A percentile compares a stretch with the other conserved stretches of the same genome.
These are phyloP conservation scores for Toxotes jaculatrix DNA, from an alignment of 2,113 vertebrate genomes.

Conservation along the genomic window DNA sequence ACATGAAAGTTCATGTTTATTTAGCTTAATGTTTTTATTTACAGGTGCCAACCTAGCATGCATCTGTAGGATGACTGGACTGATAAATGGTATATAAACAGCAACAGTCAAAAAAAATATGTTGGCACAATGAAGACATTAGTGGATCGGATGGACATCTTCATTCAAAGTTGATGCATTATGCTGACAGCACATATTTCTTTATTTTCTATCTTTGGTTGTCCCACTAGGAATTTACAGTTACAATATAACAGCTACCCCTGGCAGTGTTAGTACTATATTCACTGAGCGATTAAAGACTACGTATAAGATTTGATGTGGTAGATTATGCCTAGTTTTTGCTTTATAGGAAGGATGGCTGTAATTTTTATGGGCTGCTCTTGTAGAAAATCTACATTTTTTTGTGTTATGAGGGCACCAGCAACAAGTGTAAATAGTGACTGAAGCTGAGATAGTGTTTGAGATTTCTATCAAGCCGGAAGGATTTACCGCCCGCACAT, in stretches of 20 bases:
- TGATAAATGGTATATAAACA: slow-evolving; percentile 4
- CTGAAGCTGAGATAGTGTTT: slow-evolving; percentile 19
- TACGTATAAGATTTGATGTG: slow-evolving; percentile 32
- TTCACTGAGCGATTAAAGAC: slow-evolving; percentile 42
- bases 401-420: slow-evolving; percentile 2
- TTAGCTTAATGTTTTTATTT: neutral
- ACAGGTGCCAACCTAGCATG: neutral
- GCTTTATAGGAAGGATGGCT: slow-evolving; percentile 17
- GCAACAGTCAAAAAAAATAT: slow-evolving; percentile 20
- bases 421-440: slow-evolving; percentile 1
- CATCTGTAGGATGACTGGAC: neutral
- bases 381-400: slow-evolving; percentile 26
- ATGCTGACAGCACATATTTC: slow-evolving; percentile 39
- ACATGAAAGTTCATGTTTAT: neutral
- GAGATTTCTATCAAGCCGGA: slow-evolving; percentile 10
- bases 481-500: slow-evolving; percentile 13
- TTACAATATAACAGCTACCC: slow-evolving; percentile 32
- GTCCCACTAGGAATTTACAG: slow-evolving; percentile 41
- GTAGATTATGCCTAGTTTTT: slow-evolving; percentile 33
- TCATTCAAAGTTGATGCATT: slow-evolving; percentile 29
- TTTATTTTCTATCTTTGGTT: slow-evolving; percentile 47
- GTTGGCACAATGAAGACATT: neutral
- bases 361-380: slow-evolving; percentile 14
- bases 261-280: slow-evolving; percentile 28
- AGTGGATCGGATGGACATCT: neutral